A percentile compares a stretch with the other conserved stretches of the same genome.
phyloP scores from a whole-genome alignment of 1,140 invertebrate species.

The Pachypeltis micranthus region DNA sequence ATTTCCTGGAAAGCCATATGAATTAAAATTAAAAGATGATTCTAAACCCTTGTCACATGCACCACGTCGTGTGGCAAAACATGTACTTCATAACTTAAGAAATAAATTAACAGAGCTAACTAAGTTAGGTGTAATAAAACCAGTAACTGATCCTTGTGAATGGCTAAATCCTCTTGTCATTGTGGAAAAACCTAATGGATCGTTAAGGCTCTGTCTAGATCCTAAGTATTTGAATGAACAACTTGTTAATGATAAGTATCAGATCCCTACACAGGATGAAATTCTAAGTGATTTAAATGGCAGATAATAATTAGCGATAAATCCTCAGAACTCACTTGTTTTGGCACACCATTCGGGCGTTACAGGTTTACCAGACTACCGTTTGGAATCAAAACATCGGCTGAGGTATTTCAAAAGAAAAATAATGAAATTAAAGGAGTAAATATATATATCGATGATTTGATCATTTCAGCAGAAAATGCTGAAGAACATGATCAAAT shows the following conservation, averaged over 20 bases:
- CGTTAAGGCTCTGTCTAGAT: neutral
- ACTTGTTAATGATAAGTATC: neutral
- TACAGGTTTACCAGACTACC: too few relatives aligned
- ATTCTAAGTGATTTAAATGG: slow-evolving; percentile 13
- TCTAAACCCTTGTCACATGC: neutral
- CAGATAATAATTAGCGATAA: slow-evolving; percentile 3
- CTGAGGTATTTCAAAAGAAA: too few relatives aligned
- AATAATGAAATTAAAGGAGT: too few relatives aligned
- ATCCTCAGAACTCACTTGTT: neutral
- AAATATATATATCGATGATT: too few relatives aligned
- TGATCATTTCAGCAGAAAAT: too few relatives aligned
- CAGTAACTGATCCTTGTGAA: slow-evolving; percentile 21
- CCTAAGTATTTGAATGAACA: slow-evolving; percentile 27
- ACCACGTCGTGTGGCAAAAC: neutral
- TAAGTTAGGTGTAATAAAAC: too few relatives aligned
- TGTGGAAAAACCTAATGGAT: neutral
- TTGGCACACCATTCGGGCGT: too few relatives aligned
- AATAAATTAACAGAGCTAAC: neutral
- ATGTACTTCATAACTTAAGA: neutral
- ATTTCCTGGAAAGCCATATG: too few relatives aligned
- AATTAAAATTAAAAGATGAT: neutral
- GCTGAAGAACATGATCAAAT: too few relatives aligned
- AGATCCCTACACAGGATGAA: slow-evolving; percentile 16
- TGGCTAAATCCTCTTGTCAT: slow-evolving; percentile 25
- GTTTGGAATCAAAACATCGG: too few relatives aligned